Conservation (phyloP, 2,797 vertebrate genomes). For the Cossypha heuglini region DNA sequence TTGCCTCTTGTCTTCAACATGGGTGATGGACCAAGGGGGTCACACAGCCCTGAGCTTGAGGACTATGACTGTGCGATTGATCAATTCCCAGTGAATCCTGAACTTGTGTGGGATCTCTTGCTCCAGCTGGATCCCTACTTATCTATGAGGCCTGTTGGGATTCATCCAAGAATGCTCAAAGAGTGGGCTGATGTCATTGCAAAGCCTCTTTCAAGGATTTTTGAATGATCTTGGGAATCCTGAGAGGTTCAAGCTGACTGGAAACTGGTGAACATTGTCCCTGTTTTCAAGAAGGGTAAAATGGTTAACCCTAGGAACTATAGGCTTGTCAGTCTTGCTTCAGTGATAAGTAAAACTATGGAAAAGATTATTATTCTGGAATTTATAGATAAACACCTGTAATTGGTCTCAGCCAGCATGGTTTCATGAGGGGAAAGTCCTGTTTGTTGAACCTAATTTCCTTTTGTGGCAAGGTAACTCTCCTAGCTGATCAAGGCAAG, state of each 20-base stretch:
- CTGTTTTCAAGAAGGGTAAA: neutral
- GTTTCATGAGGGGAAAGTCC: neutral
- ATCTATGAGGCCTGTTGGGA: neutral
- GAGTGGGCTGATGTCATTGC: accelerated
- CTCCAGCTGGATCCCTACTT: neutral
- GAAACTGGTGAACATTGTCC: too few relatives aligned
- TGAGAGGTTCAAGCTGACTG: neutral
- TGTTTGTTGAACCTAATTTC: neutral
- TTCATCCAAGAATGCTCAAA: neutral
- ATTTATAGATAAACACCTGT: neutral
- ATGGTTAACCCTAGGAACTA: neutral
- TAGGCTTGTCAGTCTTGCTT: neutral
- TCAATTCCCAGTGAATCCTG: accelerated
- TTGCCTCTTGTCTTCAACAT: neutral
- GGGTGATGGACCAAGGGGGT: neutral
- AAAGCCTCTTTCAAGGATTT: neutral
- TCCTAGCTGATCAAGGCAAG: neutral
- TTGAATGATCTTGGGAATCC: neutral
- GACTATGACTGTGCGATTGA: neutral
- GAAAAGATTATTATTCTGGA: neutral
- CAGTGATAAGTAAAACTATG: neutral
- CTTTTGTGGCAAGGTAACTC: neutral
- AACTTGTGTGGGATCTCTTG: neutral
- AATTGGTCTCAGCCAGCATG: neutral
- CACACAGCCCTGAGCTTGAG: neutral